Base-by-base conservation (phyloP, 1,140 invertebrate species). In the Macrocentrus cingulum region DNA sequence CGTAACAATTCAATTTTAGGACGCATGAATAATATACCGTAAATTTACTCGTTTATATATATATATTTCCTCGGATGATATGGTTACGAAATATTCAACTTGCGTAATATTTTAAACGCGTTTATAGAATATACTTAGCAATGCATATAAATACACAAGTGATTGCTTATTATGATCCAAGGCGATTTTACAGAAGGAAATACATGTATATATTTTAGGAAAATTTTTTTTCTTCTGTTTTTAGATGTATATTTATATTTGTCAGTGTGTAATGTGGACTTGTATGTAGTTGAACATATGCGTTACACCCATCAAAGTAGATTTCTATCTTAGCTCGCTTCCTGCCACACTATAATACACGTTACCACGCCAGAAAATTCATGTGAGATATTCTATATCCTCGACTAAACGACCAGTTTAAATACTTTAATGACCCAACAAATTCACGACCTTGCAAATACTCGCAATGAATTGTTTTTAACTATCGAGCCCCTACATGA, bases 371-470 rank as follows among this genome's bases (percentile, higher is more conserved):
- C 25, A 39, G 13, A 39, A 39, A 39, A 39, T 39, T 15, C 36
- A 39, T 3, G 36, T 39, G 36, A 39, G 13, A 39, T 54, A 41
- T 19, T 52, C 39, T 42, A 32, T 54, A 54, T 44, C 6, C 13
- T 15, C 16, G 16, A 44, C 13, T 44, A 44, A 44, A 44, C 7
- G 16, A 1, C 7, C 18, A 44, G 41, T 19, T 8, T 7, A 11
- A 19, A 29, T 39, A 15, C 13, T 54, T 42, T 54, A 44, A 54
- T 54, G 37, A 54, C n/a, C 39, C 5, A 54, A 54, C 37, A 13
- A 52, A 52, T 52, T 52, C 50, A 37, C 37, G 36, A 36, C 2
- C 50, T 52, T 36, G 36, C 41, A 52, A 37, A 52, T 37, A 52
- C 34, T 50, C 37, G n/a, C n/a, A n/a, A n/a, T n/a, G n/a, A n/a